A percentile compares a stretch with the other conserved stretches of the same genome.
These are phyloP conservation scores for Lophotriccus pileatus DNA, from an alignment of 2,797 vertebrate genomes.

Conservation along the genomic window DNA sequence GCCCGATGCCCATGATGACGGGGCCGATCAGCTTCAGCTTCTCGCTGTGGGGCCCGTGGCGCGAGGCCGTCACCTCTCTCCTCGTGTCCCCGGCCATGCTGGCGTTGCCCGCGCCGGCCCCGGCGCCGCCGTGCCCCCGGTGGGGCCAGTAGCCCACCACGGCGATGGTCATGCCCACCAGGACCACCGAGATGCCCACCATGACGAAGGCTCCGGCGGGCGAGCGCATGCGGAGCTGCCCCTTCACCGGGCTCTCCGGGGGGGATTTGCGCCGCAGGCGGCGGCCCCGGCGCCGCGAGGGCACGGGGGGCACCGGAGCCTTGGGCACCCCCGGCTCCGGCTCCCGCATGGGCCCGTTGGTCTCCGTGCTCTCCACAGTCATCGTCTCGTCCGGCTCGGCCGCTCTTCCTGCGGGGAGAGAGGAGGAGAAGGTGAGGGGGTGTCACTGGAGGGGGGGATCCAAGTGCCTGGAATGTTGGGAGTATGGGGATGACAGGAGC, in stretches of 20 bases:
- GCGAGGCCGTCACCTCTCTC: slow-evolving; percentile 62
- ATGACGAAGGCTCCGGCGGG: slow-evolving; percentile 88
- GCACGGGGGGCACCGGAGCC: neutral
- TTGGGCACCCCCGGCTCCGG: neutral
- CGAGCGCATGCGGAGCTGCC: slow-evolving; percentile 90
- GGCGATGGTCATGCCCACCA: slow-evolving; percentile 88
- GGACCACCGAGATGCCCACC: slow-evolving; percentile 86
- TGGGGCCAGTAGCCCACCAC: slow-evolving; percentile 97
- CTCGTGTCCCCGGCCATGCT: slow-evolving; percentile 15
- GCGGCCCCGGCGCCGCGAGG: slow-evolving; percentile 64
- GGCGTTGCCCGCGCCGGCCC: neutral
- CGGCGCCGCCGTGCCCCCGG: neutral
- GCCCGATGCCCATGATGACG: slow-evolving; percentile 95
- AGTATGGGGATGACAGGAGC: neutral
- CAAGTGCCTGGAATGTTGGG: rapidly evolving
- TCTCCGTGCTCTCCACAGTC: slow-evolving; percentile 22
- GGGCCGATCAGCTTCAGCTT: slow-evolving; percentile 92
- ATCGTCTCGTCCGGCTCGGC: slow-evolving; percentile 2
- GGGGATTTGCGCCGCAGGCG: slow-evolving; percentile 74
- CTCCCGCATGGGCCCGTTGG: slow-evolving; percentile 49
- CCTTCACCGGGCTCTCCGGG: slow-evolving; percentile 73
- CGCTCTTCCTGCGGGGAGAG: neutral
- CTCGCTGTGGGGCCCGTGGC: slow-evolving; percentile 79
- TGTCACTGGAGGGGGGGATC: neutral
- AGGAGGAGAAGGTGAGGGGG: neutral